These are phyloP conservation scores for Coenonympha glycerion DNA, from an alignment of 2,888 invertebrate species.

Conservation along the genomic window DNA sequence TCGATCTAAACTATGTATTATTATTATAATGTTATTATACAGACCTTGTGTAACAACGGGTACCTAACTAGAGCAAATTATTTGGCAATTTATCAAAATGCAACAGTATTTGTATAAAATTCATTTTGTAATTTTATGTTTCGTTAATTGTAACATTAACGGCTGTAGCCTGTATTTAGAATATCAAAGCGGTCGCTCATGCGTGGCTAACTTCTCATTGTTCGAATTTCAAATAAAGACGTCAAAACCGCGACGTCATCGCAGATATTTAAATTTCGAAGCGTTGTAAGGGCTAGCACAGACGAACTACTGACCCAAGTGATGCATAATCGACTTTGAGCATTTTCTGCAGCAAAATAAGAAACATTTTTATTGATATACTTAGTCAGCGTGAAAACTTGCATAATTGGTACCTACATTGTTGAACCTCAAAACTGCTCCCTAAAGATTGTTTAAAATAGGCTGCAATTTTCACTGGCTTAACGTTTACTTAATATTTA, in stretches of 20 bases:
- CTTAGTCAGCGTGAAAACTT: too few relatives aligned
- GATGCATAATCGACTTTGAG: too few relatives aligned
- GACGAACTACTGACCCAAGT: not conserved
- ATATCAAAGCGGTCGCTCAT: conserved; percentile 54
- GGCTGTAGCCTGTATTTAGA: conserved; percentile 42
- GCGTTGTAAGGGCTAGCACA: conserved; percentile 29
- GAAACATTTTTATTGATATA: too few relatives aligned
- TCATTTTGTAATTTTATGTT: conserved; percentile 16
- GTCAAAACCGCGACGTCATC: conserved; percentile 63
- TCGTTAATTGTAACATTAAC: conserved; percentile 40
- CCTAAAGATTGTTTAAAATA: too few relatives aligned
- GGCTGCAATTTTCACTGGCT: too few relatives aligned
- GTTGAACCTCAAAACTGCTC: too few relatives aligned
- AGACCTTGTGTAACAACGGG: not conserved
- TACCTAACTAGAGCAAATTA: conserved; percentile 7
- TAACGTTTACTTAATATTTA: too few relatives aligned
- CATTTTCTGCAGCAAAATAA: too few relatives aligned
- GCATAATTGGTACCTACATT: too few relatives aligned
- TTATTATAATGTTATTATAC: not conserved
- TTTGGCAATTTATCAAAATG: conserved; percentile 18
- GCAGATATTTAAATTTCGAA: conserved; percentile 57
- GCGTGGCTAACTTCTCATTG: conserved; percentile 58
- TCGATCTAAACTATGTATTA: not conserved
- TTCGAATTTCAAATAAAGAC: conserved; percentile 67
- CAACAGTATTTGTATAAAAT: conserved; percentile 16